Evolutionary conservation across 37 sponge, comb jelly and placozoan genomes (phyloP).

Genomic region (Dysidea cf. avara): DNA sequence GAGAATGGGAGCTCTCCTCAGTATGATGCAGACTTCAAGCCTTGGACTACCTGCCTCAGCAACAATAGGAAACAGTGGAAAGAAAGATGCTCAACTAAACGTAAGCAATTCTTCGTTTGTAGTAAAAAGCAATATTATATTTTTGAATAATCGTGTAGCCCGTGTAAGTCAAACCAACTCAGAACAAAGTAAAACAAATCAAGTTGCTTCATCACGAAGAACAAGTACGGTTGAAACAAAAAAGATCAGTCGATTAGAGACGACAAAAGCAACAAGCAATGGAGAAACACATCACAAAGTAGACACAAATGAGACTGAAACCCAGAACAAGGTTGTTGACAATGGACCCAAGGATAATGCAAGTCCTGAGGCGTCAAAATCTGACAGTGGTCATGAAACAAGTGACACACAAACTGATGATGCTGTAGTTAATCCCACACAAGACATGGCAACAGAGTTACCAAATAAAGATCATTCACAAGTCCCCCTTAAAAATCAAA

Average conservation of each 20-base stretch:
- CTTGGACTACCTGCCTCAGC: constrained; percentile 21
- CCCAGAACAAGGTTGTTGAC: constrained; percentile 55
- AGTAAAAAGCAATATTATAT: too few species aligned
- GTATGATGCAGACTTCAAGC: not conserved
- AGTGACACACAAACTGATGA: too few species aligned
- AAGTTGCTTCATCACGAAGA: not conserved
- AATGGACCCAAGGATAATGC: constrained; percentile 80
- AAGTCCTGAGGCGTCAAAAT: constrained; percentile 61
- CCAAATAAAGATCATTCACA: too few species aligned
- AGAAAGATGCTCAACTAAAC: constrained; percentile 10
- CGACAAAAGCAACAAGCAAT: not conserved
- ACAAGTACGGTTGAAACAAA: constrained; percentile 4
- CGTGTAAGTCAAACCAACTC: too few species aligned
- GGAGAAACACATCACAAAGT: too few species aligned
- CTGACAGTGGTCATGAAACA: too few species aligned
- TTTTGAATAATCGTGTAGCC: too few species aligned
- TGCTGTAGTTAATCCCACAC: too few species aligned
- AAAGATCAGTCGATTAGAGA: constrained; percentile 11
- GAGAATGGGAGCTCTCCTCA: not conserved
- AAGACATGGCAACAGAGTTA: too few species aligned
- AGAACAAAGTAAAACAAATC: too few species aligned
- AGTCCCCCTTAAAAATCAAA: too few species aligned
- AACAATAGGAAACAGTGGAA: constrained; percentile 48
- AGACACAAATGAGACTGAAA: too few species aligned
- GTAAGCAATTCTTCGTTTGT: not conserved